These are phyloP conservation scores for Phalangium opilio DNA, from an alignment of 2,888 invertebrate species.

Conservation along the genomic window DNA sequence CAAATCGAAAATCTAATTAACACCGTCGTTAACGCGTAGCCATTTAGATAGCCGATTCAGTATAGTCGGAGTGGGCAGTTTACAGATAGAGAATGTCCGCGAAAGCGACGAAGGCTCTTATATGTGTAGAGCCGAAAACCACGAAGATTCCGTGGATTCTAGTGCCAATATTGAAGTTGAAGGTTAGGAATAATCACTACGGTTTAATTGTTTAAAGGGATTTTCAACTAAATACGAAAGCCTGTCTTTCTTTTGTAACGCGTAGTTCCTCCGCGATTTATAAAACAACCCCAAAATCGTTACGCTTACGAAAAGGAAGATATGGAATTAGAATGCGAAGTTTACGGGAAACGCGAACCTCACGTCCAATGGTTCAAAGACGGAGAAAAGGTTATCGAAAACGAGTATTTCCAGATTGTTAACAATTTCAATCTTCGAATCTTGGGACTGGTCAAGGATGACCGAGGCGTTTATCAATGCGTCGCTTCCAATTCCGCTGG, in stretches of 20 bases:
- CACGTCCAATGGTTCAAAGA: slow-evolving; percentile 79
- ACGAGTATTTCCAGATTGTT: slow-evolving; percentile 64
- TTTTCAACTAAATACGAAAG: too few species aligned
- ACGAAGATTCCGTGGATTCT: slow-evolving; percentile 73
- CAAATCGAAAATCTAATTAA: background rate
- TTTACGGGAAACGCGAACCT: slow-evolving; percentile 70
- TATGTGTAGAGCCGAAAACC: slow-evolving; percentile 81
- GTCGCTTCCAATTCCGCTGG: slow-evolving; percentile 72
- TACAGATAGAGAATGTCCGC: slow-evolving; percentile 62
- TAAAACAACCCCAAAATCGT: slow-evolving; percentile 51
- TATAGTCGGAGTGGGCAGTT: slow-evolving; percentile 62
- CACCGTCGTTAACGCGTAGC: slow-evolving; percentile 18
- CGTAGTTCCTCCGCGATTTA: slow-evolving; percentile 63
- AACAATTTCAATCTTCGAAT: slow-evolving; percentile 49
- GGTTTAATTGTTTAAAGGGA: too few species aligned
- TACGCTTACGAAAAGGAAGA: slow-evolving; percentile 66
- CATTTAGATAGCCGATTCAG: slow-evolving; percentile 53
- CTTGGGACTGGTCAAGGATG: slow-evolving; percentile 67
- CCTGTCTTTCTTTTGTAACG: too few species aligned
- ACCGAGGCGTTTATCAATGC: slow-evolving; percentile 93
- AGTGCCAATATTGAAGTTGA: slow-evolving; percentile 63
- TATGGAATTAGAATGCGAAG: slow-evolving; percentile 69
- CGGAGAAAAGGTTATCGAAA: slow-evolving; percentile 70
- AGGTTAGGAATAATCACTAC: slow-evolving; percentile 28
- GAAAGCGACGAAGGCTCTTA: slow-evolving; percentile 78